Percentiles rank a stretch among this genome's conserved stretches.
These are phyloP conservation scores for Campylomormyrus tamandua DNA, from an alignment of 2,113 vertebrate genomes.

Conservation along the genomic window DNA sequence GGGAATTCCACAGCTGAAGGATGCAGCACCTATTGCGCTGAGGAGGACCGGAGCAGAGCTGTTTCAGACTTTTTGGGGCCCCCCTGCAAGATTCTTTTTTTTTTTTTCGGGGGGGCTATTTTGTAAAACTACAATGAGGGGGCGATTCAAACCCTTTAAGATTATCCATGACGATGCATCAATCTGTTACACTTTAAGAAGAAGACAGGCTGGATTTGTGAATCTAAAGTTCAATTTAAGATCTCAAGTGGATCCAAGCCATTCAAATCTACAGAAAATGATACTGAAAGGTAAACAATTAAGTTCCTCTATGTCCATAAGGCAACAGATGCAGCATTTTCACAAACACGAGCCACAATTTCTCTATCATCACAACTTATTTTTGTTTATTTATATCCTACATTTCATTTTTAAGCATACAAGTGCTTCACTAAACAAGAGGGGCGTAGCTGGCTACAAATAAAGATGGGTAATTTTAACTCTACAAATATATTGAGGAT, in stretches of 20 bases:
- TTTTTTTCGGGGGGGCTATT: not conserved
- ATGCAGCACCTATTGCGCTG: no score
- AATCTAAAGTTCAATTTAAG: not conserved
- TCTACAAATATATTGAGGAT: not conserved
- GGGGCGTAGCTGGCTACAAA: not conserved
- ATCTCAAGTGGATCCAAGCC: not conserved
- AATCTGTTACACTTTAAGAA: not conserved
- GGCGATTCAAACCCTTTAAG: not conserved
- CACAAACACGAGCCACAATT: not conserved
- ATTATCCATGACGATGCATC: not conserved
- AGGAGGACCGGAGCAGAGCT: no score
- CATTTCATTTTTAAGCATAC: not conserved
- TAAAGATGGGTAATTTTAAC: not conserved
- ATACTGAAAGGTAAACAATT: not conserved
- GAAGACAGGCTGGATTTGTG: not conserved
- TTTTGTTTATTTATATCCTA: not conserved
- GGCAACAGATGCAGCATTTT: not conserved
- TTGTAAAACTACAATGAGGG: not conserved
- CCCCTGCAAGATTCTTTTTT: not conserved
- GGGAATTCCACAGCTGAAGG: no score
- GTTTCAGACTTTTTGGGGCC: not conserved
- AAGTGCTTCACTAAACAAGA: not conserved
- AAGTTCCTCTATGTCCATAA: not conserved
- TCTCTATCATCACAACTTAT: not conserved
- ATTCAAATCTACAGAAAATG: not conserved